Evolutionary conservation across 2,888 invertebrate genomes (phyloP).

Genomic region (Caenorhabditis angaria): DNA sequence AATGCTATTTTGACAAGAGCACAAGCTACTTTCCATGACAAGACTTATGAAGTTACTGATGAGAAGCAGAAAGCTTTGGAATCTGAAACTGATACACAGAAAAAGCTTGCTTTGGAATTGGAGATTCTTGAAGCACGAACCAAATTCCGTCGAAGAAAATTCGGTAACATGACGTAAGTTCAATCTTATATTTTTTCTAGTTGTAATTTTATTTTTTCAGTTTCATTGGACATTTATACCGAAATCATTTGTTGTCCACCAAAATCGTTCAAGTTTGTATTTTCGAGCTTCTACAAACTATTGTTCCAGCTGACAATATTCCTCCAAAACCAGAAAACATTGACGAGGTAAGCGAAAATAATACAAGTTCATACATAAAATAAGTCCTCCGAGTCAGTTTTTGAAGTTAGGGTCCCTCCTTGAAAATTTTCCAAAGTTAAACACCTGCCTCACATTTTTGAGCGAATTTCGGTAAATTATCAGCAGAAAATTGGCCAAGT

Average conservation of each 20-base stretch:
- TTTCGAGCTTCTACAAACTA: conserved; percentile 37
- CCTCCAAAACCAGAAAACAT: conserved; percentile 7
- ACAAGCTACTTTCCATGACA: conserved; percentile 48
- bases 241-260: conserved; percentile 47
- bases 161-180: conserved; percentile 63
- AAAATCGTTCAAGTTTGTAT: conserved; percentile 55
- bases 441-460: too few species aligned
- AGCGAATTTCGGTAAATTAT: too few species aligned
- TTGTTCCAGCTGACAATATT: conserved; percentile 9
- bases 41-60: conserved; percentile 27
- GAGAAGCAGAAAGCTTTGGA: conserved; percentile 35
- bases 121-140: conserved; percentile 34
- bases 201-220: conserved; percentile 25
- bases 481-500: too few species aligned
- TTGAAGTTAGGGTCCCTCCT: too few species aligned
- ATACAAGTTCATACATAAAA: too few species aligned
- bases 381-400: too few species aligned
- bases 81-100: conserved; percentile 52
- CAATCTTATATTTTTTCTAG: background rate
- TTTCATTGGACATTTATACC: conserved; percentile 64
- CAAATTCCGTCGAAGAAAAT: conserved; percentile 60
- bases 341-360: conserved; percentile 26
- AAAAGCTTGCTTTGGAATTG: conserved; percentile 42
- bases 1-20: conserved; percentile 49
- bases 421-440: too few species aligned